Evolutionary conservation across 2,888 invertebrate species (phyloP).

Genomic region (Diadegma fenestrale): DNA sequence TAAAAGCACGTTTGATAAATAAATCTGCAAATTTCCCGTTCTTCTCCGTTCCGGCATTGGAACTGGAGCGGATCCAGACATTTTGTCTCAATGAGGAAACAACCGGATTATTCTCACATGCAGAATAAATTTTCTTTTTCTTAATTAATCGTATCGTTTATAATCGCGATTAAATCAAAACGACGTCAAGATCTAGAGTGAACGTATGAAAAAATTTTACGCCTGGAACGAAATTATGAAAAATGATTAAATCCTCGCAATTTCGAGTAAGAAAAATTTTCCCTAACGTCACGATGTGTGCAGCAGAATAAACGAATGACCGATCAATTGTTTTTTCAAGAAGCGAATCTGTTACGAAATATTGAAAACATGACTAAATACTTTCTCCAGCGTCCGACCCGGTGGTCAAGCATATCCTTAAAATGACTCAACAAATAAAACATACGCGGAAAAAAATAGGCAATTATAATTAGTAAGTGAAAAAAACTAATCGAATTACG

Average conservation of each 20-base stretch:
- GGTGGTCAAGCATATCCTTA: background rate
- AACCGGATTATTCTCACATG: constrained; percentile 1
- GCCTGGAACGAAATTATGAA: background rate
- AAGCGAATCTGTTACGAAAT: constrained; percentile 10
- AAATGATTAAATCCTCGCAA: background rate
- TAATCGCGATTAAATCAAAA: background rate
- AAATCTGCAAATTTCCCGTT: background rate
- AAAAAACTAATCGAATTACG: constrained; percentile 7
- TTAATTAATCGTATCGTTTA: background rate
- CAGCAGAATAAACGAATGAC: background rate
- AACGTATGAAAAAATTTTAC: background rate
- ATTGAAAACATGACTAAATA: background rate
- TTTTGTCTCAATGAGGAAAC: constrained; percentile 16
- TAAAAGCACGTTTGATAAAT: background rate
- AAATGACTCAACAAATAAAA: background rate
- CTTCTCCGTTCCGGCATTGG: background rate
- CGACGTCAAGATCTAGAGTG: background rate
- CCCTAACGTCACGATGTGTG: background rate
- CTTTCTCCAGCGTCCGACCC: background rate
- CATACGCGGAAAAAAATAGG: background rate
- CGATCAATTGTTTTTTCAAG: background rate
- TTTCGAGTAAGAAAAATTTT: background rate
- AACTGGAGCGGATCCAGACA: constrained; percentile 14
- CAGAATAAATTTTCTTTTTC: background rate
- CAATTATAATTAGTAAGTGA: constrained; percentile 1